These are phyloP conservation scores for Bubo blakistoni DNA, from an alignment of 2,113 vertebrate genomes.

Conservation along the genomic window DNA sequence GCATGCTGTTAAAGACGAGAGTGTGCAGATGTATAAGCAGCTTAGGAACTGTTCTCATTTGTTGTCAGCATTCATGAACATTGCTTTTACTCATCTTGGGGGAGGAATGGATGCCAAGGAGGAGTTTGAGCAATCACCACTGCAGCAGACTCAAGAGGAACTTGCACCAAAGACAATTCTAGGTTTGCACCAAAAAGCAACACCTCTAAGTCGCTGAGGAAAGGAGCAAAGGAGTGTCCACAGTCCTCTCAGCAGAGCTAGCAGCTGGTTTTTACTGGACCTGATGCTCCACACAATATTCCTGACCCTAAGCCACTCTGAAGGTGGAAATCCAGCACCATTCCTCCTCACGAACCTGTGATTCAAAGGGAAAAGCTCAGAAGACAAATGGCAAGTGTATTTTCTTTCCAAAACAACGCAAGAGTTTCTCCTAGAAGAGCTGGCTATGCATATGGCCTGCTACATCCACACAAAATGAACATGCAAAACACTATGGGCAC, in stretches of 20 bases:
- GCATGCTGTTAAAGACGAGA: slow-evolving; percentile 13
- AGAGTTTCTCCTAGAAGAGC: neutral
- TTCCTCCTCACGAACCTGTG: neutral
- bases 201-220: neutral
- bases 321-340: neutral
- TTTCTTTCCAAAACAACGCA: neutral
- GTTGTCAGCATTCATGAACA: neutral
- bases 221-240: neutral
- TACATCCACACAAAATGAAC: neutral
- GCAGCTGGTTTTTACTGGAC: neutral
- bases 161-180: neutral
- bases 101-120: neutral
- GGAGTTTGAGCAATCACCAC: neutral
- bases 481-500: fast-evolving
- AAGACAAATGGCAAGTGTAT: neutral
- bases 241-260: neutral
- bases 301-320: neutral
- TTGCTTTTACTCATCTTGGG: neutral
- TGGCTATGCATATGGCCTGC: neutral
- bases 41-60: slow-evolving; percentile 14
- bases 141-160: neutral
- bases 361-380: neutral
- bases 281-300: neutral
- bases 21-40: neutral
- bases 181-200: neutral